A percentile compares a stretch with the other conserved stretches of the same genome.
Conservation (phyloP, 2,113 vertebrate species). For the Mixornis gularis region DNA sequence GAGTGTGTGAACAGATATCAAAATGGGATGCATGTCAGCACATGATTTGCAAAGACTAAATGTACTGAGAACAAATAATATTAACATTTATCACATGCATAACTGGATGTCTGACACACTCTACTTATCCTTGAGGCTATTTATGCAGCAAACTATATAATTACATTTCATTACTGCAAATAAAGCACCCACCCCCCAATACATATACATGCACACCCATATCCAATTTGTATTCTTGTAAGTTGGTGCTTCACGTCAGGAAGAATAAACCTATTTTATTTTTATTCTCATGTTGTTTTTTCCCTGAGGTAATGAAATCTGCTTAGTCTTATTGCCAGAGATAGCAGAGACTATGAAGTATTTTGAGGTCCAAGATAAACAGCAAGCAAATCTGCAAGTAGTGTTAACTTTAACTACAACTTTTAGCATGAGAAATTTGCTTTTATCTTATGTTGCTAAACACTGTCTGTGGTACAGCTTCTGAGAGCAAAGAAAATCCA, state of each 20-base stretch:
- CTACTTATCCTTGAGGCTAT: constrained; percentile 56
- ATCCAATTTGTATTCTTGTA: constrained; percentile 36
- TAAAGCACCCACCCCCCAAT: background rate
- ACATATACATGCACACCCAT: background rate
- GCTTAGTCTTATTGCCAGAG: background rate
- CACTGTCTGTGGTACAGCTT: background rate
- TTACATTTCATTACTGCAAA: constrained; percentile 70
- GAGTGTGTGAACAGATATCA: constrained; percentile 57
- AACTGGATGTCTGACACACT: constrained; percentile 65
- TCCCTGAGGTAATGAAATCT: background rate
- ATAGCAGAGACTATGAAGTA: background rate
- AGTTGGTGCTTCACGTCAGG: background rate
- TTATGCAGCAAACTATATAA: constrained; percentile 60
- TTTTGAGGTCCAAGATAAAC: background rate
- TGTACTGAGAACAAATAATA: constrained; percentile 48
- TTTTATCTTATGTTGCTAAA: background rate
- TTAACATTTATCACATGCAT: constrained; percentile 58
- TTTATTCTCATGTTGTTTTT: background rate
- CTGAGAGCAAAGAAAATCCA: background rate
- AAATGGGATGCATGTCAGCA: constrained; percentile 64
- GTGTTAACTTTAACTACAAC: background rate
- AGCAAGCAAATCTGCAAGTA: background rate
- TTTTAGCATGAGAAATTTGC: background rate
- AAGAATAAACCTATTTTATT: constrained; percentile 6
- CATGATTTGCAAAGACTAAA: constrained; percentile 64